These are phyloP conservation scores for Rhinoraja longicauda DNA, from an alignment of 2,797 vertebrate genomes.

Conservation along the genomic window DNA sequence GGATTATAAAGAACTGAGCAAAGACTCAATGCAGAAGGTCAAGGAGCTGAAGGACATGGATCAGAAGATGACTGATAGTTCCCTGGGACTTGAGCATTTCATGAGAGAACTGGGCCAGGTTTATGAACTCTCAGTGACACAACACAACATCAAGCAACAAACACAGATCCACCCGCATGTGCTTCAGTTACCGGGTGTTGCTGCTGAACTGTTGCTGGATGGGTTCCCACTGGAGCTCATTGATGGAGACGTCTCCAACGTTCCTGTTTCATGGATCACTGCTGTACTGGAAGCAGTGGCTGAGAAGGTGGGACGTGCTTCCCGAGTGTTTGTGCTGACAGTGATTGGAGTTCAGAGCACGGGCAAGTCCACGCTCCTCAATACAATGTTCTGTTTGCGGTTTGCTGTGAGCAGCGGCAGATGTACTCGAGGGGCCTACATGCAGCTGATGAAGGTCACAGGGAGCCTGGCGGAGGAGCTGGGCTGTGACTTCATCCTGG, in stretches of 20 bases:
- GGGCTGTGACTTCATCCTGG: conserved; percentile 56
- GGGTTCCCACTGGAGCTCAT: background rate
- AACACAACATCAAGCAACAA: no score
- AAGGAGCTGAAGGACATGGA: conserved; percentile 51
- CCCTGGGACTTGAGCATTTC: conserved; percentile 46
- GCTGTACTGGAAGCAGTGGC: conserved; percentile 64
- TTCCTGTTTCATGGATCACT: conserved; percentile 44
- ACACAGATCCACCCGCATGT: background rate
- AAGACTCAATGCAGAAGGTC: conserved; percentile 43
- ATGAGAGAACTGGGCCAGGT: no score
- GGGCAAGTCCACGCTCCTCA: no score
- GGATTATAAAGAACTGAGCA: conserved; percentile 51
- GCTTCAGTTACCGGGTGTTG: background rate
- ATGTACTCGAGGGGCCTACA: conserved; percentile 57
- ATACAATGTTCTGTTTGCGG: no score
- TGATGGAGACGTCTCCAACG: background rate
- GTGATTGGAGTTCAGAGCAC: background rate
- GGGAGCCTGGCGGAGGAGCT: conserved; percentile 56
- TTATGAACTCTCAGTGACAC: no score
- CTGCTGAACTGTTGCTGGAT: background rate
- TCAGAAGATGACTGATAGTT: conserved; percentile 51
- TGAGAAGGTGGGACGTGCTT: conserved; percentile 45
- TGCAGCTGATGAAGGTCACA: conserved; percentile 55
- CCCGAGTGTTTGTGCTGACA: conserved; percentile 55
- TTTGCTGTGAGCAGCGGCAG: background rate